Base-by-base conservation (phyloP, 2,888 invertebrate species). In the Rhorus exstirpatorius region DNA sequence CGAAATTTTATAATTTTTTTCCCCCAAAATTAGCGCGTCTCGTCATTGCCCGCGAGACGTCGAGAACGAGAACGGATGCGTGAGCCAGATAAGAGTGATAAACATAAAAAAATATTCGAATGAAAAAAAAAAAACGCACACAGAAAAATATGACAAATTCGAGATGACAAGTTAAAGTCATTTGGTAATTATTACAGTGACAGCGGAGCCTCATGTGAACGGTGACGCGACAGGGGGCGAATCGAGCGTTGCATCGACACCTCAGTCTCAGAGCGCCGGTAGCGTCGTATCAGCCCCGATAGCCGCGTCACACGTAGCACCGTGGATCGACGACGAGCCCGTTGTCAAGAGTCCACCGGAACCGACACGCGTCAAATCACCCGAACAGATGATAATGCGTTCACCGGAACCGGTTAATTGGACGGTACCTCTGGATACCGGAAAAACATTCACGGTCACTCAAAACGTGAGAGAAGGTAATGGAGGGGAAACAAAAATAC, bases 371-470 rank as follows among this genome's bases (percentile, higher is more conserved):
- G 98, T 98, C 83, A 98, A 98, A 93, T 98, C 98, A 10, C 98
- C 98, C 0, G 98, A 98, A 92, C 97, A 97, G 93, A 97, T 97
- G 93, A 96, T 97, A 92, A 97, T 98, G 96, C 95, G 97, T 87
- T 98, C 98, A 19, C 98, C 98, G 12, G 98, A 98, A 93, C 98
- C 98, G 68, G 98, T 98, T 89, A 98, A 98, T 93, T 98, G 98
- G 98, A 98, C 98, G 67, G 98, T 98, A 82, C 98, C 98, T 72
- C 94, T 98, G 90, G 98, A 98, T 93, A 98, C 97, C 87, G 97
- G 98, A 89, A 98, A 97, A 94, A 97, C 97, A 49, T 98, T 98
- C 93, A 97, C 98, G 51, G 98, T 98, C 88, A 98, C 97, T 83
- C 98, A 98, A 94, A 98, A 97, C 94, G 97, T 98, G 89, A 96